Conservation (phyloP, 2,888 invertebrate species). For the Leistus spinibarbis region DNA sequence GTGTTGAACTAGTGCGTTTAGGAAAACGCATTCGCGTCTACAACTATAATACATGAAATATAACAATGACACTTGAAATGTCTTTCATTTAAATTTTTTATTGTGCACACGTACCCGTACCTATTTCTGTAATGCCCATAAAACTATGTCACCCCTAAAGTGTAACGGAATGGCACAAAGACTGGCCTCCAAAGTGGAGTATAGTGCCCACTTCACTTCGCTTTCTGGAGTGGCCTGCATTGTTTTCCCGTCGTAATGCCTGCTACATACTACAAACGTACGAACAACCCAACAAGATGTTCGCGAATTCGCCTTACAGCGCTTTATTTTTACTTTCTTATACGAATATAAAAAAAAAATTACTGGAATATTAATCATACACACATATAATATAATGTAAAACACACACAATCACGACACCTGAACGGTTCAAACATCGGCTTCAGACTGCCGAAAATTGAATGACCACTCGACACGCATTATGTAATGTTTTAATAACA, state of each 20-base stretch:
- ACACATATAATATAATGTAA: too few relatives aligned
- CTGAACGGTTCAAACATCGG: too few relatives aligned
- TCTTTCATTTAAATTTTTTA: neutral
- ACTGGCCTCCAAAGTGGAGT: neutral
- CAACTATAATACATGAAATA: too few relatives aligned
- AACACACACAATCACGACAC: too few relatives aligned
- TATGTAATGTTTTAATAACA: too few relatives aligned
- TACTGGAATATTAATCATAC: too few relatives aligned
- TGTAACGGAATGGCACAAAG: constrained; percentile 1
- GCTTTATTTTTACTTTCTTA: neutral
- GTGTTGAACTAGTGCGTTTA: too few relatives aligned
- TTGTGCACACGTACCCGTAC: neutral
- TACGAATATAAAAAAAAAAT: too few relatives aligned
- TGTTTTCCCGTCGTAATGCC: neutral
- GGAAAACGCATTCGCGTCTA: neutral
- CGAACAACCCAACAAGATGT: neutral
- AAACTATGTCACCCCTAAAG: constrained; percentile 1
- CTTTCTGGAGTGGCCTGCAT: neutral
- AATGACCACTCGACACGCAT: too few relatives aligned
- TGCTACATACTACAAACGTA: neutral
- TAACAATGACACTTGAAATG: neutral
- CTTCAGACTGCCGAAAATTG: too few relatives aligned
- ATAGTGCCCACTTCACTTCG: constrained; percentile 11
- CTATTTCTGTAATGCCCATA: neutral
- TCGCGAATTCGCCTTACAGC: neutral